A percentile compares a stretch with the other conserved stretches of the same genome.
phyloP scores from a whole-genome alignment of 2,113 vertebrate genomes.

The Myrmophylax atrothorax region DNA sequence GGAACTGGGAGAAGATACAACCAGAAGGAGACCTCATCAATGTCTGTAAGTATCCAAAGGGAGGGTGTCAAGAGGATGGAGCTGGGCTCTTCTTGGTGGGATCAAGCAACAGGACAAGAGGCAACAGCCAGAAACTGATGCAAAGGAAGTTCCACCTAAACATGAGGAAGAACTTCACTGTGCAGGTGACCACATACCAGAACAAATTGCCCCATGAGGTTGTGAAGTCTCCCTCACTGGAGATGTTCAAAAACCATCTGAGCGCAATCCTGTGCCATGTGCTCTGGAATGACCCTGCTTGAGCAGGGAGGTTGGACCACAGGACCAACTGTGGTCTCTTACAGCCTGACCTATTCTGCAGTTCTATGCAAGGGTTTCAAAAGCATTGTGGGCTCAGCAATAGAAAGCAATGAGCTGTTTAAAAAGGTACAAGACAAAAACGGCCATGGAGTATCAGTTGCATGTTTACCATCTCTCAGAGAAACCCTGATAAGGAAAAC shows the following conservation, averaged over 20 bases:
- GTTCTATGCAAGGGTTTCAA: fast-evolving
- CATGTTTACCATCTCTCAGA: background rate
- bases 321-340: background rate
- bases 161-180: background rate
- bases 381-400: background rate
- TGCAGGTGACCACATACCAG: background rate
- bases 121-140: background rate
- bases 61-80: background rate
- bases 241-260: background rate
- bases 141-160: background rate
- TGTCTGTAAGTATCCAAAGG: background rate
- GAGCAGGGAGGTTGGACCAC: background rate
- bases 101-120: background rate
- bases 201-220: fast-evolving
- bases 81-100: background rate
- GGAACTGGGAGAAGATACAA: background rate
- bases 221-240: background rate
- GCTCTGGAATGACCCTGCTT: background rate
- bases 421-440: background rate
- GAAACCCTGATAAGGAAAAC: slow-evolving; percentile 22
- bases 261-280: background rate
- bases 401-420: background rate
- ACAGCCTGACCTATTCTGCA: background rate
- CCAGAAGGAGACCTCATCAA: background rate
- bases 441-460: background rate